Percentiles rank a stretch among this genome's conserved stretches.
phyloP scores from a whole-genome alignment of 2,888 invertebrate species.

The Metellina segmentata region DNA sequence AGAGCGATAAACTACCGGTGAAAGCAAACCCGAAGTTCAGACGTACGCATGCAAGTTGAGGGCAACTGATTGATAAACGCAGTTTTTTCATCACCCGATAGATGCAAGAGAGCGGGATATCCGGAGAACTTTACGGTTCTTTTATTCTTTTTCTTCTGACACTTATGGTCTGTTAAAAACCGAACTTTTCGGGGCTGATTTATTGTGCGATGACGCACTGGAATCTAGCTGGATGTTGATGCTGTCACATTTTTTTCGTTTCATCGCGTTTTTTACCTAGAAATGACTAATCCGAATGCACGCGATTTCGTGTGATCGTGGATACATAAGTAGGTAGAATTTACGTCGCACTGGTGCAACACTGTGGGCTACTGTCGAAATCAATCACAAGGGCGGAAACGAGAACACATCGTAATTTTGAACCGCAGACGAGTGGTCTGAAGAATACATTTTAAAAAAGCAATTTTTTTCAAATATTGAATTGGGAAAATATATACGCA shows the following conservation, averaged over 20 bases:
- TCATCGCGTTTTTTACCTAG: not conserved
- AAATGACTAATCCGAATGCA: too few species aligned
- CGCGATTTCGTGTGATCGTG: too few species aligned
- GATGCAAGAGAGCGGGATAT: constrained; percentile 39
- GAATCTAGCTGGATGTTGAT: not conserved
- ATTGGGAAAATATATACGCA: too few species aligned
- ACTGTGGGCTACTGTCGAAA: too few species aligned
- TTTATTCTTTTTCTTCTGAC: not conserved
- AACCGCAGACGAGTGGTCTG: too few species aligned
- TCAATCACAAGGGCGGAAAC: too few species aligned
- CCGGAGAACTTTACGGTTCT: constrained; percentile 13
- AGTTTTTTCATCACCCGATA: constrained; percentile 24
- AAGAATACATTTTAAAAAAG: too few species aligned
- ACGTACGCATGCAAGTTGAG: not conserved
- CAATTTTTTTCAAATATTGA: too few species aligned
- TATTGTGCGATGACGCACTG: not conserved
- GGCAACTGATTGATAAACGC: constrained; percentile 31
- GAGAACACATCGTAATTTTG: too few species aligned
- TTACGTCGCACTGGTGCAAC: too few species aligned
- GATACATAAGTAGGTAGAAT: too few species aligned
- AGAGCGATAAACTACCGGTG: not conserved
- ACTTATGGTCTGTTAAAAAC: not conserved
- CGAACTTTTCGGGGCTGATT: not conserved
- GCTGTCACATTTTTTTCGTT: not conserved
- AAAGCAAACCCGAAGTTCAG: not conserved